These are phyloP conservation scores for Athalia rosae DNA, from an alignment of 2,888 invertebrate species.

Conservation along the genomic window DNA sequence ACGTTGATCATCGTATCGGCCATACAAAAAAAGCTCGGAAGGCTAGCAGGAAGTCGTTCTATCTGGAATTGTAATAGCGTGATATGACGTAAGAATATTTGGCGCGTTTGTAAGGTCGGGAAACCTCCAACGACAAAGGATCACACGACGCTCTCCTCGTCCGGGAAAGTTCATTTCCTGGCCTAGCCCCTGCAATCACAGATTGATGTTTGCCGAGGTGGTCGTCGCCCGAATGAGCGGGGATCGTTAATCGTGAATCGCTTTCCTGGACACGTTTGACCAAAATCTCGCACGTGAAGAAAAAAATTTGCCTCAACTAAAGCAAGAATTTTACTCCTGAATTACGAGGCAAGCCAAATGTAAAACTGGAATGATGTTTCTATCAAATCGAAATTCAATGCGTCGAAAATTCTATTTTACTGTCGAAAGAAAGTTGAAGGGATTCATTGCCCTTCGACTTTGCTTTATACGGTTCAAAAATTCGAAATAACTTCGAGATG, in stretches of 20 bases:
- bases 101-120: conserved; percentile 3
- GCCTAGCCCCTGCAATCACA: neutral
- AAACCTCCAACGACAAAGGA: conserved; percentile 15
- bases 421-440: neutral
- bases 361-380: no score
- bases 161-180: conserved; percentile 31
- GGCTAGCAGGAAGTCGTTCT: conserved; percentile 8
- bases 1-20: neutral
- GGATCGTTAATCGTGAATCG: neutral
- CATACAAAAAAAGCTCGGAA: neutral
- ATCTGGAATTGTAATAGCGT: neutral
- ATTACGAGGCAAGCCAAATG: no score
- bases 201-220: conserved; percentile 6
- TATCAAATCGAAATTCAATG: no score
- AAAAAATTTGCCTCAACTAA: no score
- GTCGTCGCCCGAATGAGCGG: neutral
- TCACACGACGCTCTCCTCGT: conserved; percentile 1
- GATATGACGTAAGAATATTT: conserved; percentile 23
- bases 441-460: neutral
- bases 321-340: no score
- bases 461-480: neutral
- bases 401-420: no score
- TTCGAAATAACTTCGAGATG: conserved; percentile 13
- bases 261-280: neutral
- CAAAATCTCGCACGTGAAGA: neutral